Conservation (phyloP, 2,113 vertebrate genomes). For the Pituophis catenifer region DNA sequence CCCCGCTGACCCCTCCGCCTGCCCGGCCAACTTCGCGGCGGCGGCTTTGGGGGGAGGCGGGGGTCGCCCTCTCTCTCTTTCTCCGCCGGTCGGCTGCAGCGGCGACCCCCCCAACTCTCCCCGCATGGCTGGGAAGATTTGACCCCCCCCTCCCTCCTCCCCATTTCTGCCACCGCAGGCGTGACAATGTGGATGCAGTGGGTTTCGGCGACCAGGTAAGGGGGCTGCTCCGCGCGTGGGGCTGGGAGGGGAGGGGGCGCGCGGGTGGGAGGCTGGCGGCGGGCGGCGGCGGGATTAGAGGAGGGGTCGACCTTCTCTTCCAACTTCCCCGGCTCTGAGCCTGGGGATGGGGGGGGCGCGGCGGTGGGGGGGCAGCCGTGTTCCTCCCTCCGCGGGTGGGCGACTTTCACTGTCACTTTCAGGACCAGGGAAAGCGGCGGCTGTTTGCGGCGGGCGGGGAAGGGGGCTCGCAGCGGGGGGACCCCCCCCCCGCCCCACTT, state of each 20-base stretch:
- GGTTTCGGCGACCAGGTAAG: conserved; percentile 74
- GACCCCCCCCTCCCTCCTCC: conserved; percentile 35
- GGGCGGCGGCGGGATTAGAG: background rate
- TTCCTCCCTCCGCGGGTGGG: no score
- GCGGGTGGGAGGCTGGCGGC: no score
- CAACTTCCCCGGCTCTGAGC: background rate
- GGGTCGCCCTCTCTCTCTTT: background rate
- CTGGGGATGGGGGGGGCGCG: no score
- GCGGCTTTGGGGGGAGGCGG: background rate
- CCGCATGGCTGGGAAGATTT: conserved; percentile 61
- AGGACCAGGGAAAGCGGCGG: background rate
- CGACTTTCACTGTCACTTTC: background rate
- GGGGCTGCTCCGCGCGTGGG: background rate
- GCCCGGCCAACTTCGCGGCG: background rate
- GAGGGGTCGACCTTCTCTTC: background rate
- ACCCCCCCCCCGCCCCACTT: no score
- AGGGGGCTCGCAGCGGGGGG: background rate
- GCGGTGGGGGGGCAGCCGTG: no score
- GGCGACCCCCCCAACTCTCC: background rate
- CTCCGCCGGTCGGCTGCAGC: background rate
- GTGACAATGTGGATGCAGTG: conserved; percentile 77
- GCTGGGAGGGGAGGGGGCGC: background rate
- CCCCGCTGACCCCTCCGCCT: background rate
- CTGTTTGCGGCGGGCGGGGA: no score
- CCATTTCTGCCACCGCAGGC: conserved; percentile 45